Percentiles rank a stretch among this genome's conserved stretches.
phyloP scores from a whole-genome alignment of 1,140 invertebrate species.

The Rhopalosiphum padi region DNA sequence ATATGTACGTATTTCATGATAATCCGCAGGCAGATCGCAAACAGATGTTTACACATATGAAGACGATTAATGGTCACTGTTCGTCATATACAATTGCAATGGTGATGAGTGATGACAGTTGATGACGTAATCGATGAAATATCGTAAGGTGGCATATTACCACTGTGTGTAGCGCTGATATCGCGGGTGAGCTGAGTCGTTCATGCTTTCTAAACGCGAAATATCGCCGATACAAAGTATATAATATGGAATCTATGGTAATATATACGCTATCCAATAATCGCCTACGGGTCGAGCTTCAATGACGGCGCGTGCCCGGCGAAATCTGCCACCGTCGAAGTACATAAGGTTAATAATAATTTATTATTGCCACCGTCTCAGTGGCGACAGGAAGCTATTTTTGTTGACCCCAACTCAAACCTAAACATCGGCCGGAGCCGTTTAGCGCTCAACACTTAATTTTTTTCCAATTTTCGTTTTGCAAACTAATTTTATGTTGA shows the following conservation, averaged over 20 bases:
- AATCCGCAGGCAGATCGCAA: neutral
- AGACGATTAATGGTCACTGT: neutral
- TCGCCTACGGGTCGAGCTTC: neutral
- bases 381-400: neutral
- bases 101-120: neutral
- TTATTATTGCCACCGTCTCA: too few species aligned
- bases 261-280: neutral
- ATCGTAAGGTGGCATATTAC: neutral
- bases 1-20: neutral
- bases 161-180: neutral
- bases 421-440: too few species aligned
- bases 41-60: neutral
- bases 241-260: neutral
- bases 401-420: neutral
- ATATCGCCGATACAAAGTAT: neutral
- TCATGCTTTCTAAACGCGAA: slow-evolving; percentile 26
- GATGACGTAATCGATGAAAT: too few species aligned
- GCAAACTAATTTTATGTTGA: neutral
- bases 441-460: neutral
- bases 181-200: neutral
- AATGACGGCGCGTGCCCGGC: neutral
- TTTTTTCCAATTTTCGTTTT: neutral
- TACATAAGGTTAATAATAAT: too few species aligned
- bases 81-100: neutral
- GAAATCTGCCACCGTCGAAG: neutral